A percentile compares a stretch with the other conserved stretches of the same genome.
phyloP scores from a whole-genome alignment of 2,888 invertebrate genomes.

The Xestia c-nigrum region DNA sequence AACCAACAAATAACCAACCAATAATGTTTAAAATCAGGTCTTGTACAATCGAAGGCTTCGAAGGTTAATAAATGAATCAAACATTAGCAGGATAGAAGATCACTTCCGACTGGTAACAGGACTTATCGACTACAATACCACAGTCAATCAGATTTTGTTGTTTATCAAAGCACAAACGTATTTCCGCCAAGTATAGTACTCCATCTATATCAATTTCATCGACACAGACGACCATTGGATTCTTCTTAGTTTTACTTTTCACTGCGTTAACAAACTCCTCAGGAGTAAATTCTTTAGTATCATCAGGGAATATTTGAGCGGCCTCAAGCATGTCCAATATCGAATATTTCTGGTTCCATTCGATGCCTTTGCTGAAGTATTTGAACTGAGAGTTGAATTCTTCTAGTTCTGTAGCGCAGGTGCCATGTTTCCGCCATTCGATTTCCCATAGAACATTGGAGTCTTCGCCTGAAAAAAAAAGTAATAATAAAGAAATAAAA shows the following conservation, averaged over 20 bases:
- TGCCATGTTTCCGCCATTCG: conserved; percentile 14
- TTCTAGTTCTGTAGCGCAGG: conserved; percentile 6
- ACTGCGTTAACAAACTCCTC: conserved; percentile 77
- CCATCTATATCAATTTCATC: conserved; percentile 82
- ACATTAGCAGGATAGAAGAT: no score
- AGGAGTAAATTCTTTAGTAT: not conserved
- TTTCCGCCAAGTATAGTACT: conserved; percentile 91
- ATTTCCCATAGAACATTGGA: not conserved
- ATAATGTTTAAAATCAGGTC: no score
- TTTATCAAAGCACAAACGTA: conserved; percentile 93
- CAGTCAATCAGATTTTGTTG: conserved; percentile 91
- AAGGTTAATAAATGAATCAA: no score
- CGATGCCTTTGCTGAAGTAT: conserved; percentile 22
- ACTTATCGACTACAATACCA: conserved; percentile 70
- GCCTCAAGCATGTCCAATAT: not conserved
- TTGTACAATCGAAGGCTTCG: no score
- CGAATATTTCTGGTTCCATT: conserved; percentile 15
- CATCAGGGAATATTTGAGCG: conserved; percentile 1
- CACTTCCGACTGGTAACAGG: no score
- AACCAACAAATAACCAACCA: no score
- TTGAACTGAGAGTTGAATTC: conserved; percentile 3
- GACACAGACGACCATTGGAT: conserved; percentile 91
- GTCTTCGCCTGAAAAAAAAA: not conserved
- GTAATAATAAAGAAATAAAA: no score
- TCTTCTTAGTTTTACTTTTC: conserved; percentile 87